These are phyloP conservation scores for Aurelia sp. DNA, from an alignment of 30 jellyfish, hydroid and myxozoan genomes.

Conservation along the genomic window DNA sequence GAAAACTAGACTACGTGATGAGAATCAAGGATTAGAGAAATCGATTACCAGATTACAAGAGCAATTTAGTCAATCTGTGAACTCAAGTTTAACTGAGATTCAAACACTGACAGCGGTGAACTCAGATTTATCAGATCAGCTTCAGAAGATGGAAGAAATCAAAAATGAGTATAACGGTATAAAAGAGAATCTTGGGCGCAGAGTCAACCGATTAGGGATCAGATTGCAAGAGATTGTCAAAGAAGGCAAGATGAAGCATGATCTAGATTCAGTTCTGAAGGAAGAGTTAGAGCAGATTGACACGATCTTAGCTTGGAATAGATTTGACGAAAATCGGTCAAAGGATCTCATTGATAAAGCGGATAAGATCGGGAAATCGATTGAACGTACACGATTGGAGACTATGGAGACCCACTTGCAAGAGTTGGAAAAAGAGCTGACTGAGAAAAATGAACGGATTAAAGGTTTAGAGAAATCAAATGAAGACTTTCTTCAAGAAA, in stretches of 20 bases:
- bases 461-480: conserved; percentile 51
- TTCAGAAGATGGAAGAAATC: conserved; percentile 68
- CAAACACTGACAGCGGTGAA: conserved; percentile 83
- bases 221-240: conserved; percentile 9
- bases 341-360: conserved; percentile 55
- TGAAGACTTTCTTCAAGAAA: conserved; percentile 41
- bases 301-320: conserved; percentile 34
- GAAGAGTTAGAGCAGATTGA: conserved; percentile 75
- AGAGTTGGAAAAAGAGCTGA: conserved; percentile 64
- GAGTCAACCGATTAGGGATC: conserved; percentile 22
- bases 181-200: conserved; percentile 27
- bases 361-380: conserved; percentile 46
- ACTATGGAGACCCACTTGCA: conserved; percentile 71
- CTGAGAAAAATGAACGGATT: conserved; percentile 57
- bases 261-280: conserved; percentile 17
- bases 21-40: conserved; percentile 84
- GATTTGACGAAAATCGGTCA: conserved; percentile 44
- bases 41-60: conserved; percentile 77
- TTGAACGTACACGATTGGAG: conserved; percentile 47
- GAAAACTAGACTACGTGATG: conserved; percentile 78
- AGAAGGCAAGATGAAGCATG: conserved; percentile 30
- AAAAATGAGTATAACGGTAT: conserved; percentile 56
- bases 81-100: conserved; percentile 88
- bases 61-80: conserved; percentile 92
- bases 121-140: conserved; percentile 67